A percentile compares a stretch with the other conserved stretches of the same genome.
Evolutionary conservation across 1,140 invertebrate genomes (phyloP).

Genomic region (Tetramorium simillimum): DNA sequence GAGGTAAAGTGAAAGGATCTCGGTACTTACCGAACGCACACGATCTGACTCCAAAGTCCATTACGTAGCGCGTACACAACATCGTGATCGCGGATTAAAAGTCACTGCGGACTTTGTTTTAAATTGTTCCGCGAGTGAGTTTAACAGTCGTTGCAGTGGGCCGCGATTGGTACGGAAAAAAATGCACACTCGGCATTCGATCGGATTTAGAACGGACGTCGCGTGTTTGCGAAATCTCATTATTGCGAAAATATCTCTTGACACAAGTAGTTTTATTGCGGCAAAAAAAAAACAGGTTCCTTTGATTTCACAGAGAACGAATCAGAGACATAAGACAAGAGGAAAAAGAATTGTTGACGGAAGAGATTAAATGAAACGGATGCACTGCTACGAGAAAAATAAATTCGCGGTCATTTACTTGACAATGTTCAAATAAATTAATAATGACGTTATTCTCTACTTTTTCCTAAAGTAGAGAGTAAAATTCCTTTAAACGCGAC

Average conservation of each 20-base stretch:
- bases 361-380: neutral
- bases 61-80: neutral
- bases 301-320: neutral
- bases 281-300: neutral
- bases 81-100: conserved; percentile 2
- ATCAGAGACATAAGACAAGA: neutral
- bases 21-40: conserved; percentile 38
- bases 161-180: neutral
- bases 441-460: neutral
- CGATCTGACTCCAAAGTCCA: conserved; percentile 50
- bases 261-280: neutral
- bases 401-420: neutral
- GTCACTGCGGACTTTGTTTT: neutral
- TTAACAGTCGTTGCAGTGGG: neutral
- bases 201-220: neutral
- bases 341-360: neutral
- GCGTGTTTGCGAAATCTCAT: neutral
- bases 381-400: neutral
- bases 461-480: neutral
- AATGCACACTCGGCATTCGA: neutral
- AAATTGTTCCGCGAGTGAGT: neutral
- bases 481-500: neutral
- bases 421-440: neutral
- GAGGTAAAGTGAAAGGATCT: conserved; percentile 71
- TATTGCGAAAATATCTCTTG: neutral